Percentiles rank a stretch among this genome's conserved stretches.
Evolutionary conservation across 2,797 vertebrate genomes (phyloP).

Genomic region (Leucoraja ocellata): DNA sequence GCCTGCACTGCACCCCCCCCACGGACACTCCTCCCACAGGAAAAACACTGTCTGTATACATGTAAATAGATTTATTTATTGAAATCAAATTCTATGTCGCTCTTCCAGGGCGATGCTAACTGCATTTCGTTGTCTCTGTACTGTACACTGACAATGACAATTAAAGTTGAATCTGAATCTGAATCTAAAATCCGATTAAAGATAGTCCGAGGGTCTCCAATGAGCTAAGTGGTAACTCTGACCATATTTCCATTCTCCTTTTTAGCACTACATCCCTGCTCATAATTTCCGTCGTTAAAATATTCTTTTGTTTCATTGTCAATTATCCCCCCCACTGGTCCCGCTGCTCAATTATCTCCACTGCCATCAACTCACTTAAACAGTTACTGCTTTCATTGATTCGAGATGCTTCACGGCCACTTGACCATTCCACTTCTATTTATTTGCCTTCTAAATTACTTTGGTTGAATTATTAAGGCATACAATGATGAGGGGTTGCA

Average conservation of each 20-base stretch:
- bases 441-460: neutral
- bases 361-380: neutral
- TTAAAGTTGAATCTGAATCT: too few relatives aligned
- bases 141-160: too few relatives aligned
- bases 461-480: neutral
- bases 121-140: too few relatives aligned
- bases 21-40: too few relatives aligned
- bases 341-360: neutral
- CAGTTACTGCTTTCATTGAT: neutral
- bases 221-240: too few relatives aligned
- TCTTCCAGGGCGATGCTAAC: too few relatives aligned
- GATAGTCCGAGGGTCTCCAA: too few relatives aligned
- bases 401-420: neutral
- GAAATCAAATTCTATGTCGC: too few relatives aligned
- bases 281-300: neutral
- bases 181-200: too few relatives aligned
- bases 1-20: too few relatives aligned
- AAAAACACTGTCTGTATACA: too few relatives aligned
- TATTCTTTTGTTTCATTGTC: neutral
- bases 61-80: too few relatives aligned
- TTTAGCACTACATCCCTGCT: neutral
- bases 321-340: neutral
- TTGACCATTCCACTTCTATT: neutral
- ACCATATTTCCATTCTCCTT: neutral
- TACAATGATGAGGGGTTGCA: neutral